These are phyloP conservation scores for Muscidifurax raptorellus DNA, from an alignment of 1,140 invertebrate genomes.

Conservation along the genomic window DNA sequence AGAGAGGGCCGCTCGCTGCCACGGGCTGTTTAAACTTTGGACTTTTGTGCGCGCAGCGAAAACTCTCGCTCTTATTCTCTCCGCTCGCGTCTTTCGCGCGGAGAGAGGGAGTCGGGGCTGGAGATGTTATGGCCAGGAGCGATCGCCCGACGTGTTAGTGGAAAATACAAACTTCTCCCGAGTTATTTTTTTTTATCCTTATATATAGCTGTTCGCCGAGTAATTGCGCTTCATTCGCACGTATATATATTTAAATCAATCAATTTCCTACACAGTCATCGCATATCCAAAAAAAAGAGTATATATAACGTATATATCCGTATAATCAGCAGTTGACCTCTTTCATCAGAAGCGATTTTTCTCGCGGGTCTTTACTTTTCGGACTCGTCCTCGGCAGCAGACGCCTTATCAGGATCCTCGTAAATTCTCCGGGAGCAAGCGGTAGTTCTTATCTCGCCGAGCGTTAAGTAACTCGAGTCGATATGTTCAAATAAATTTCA, in stretches of 20 bases:
- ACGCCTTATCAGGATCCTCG: constrained; percentile 38
- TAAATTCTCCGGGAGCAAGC: constrained; percentile 33
- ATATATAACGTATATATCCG: too few species aligned
- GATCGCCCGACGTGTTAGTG: not conserved
- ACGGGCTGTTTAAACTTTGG: constrained; percentile 51
- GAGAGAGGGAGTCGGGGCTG: too few species aligned
- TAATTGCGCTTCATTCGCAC: too few species aligned
- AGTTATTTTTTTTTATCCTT: not conserved
- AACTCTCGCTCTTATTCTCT: not conserved
- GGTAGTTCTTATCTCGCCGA: constrained; percentile 36
- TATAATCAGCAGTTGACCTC: not conserved
- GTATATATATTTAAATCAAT: too few species aligned
- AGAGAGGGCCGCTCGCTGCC: constrained; percentile 28
- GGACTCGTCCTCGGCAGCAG: not conserved
- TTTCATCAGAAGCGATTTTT: not conserved
- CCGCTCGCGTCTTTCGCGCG: not conserved
- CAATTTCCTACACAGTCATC: too few species aligned
- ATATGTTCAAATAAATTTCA: constrained; percentile 47
- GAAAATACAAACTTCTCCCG: not conserved
- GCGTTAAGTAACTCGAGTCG: constrained; percentile 44
- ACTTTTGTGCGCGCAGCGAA: constrained; percentile 31
- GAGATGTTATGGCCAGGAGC: not conserved
- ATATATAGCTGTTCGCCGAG: too few species aligned
- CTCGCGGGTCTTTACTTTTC: constrained; percentile 19
- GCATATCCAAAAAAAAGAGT: too few species aligned